A percentile compares a stretch with the other conserved stretches of the same genome.
Evolutionary conservation across 2,797 vertebrate species (phyloP).

Genomic region (Tenualosa thibaudeaui): DNA sequence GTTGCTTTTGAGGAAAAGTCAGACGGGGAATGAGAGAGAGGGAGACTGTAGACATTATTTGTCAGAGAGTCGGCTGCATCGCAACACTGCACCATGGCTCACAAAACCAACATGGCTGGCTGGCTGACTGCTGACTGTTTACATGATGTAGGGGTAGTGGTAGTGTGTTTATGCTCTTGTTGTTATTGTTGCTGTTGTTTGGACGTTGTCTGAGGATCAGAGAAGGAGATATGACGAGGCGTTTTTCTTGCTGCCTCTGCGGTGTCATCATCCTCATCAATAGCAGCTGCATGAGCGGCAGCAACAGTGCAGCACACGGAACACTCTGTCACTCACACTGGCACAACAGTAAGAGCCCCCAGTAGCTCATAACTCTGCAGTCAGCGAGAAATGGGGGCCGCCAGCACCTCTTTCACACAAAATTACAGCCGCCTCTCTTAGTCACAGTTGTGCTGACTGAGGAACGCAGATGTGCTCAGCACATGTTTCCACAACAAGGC

Average conservation of each 20-base stretch:
- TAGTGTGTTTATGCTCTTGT: neutral
- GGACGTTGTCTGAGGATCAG: neutral
- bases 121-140: conserved; percentile 7
- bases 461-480: neutral
- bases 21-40: neutral
- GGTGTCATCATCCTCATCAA: conserved; percentile 40
- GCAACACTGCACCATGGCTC: conserved; percentile 5
- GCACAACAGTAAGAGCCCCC: neutral
- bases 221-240: conserved; percentile 50
- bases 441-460: neutral
- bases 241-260: conserved; percentile 41
- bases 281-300: neutral
- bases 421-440: neutral
- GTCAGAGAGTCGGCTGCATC: neutral
- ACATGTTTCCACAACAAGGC: neutral
- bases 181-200: neutral
- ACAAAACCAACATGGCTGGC: neutral
- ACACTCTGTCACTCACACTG: neutral
- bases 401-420: neutral
- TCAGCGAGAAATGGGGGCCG: neutral
- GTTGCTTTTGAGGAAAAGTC: neutral
- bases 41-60: neutral
- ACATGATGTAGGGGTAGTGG: neutral
- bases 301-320: neutral
- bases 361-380: neutral